Base-by-base conservation (phyloP, 2,888 invertebrate species). In the Charanyca ferruginea region DNA sequence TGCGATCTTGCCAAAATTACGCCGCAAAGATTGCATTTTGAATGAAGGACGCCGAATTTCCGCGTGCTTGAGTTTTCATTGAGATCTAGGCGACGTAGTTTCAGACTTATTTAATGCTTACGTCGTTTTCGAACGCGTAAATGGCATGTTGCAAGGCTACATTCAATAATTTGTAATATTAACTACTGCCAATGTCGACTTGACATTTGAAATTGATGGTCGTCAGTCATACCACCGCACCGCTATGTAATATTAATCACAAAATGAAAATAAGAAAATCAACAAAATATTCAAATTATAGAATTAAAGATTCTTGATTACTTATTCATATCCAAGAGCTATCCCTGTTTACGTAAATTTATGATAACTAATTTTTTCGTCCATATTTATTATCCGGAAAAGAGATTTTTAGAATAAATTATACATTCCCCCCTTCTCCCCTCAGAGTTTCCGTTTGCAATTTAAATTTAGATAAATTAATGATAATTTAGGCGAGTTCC, bases 301-400 rank as follows among this genome's bases (percentile, higher is more conserved):
- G 45, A 48, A 74, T 71, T 73, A 64, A 72, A 59, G 32, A 57
- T 71, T 61, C 58, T 49, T 68, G 61, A 70, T 83, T 79, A 85
- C 64, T 81, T 83, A 86, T 86, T 85, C 88, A 86, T 84, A 81
- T 71, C 67, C 62, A 47, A 49, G 65, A 80, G 68, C 79, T 80
- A 79, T 83, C 63, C 64, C 58, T 83, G 79, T 85, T 83, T 80
- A 82, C 77, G 84, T 71, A 84, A 87, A 87, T 87, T 88, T 86
- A 87, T 87, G 88, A 79, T 87, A 87, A 86, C 80, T 73, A 83
- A 82, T 84, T 84, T 88, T 88, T 85, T 86, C 80, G 45, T 57
- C 79, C 80, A 71, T 82, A 75, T 77, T 77, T 64, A 71, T 66
- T 55, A 75, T 66, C 59, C 64, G 55, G 59, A 57, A 73, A 66